Evolutionary conservation across 2,888 invertebrate species (phyloP).

Genomic region (Lepidochrysops patricia): DNA sequence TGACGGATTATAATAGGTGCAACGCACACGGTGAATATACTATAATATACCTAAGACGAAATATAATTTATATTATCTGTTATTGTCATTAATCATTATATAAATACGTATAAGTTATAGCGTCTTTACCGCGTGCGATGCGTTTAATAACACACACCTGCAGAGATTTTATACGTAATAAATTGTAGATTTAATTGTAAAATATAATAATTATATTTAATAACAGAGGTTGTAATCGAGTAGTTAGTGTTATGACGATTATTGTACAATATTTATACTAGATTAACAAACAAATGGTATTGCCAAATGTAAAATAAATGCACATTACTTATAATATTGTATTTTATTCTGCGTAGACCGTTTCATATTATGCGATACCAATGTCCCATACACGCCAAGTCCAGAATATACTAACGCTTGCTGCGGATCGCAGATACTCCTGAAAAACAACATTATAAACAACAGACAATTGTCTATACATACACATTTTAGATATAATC

Average conservation of each 20-base stretch:
- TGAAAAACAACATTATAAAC: not conserved
- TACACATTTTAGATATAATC: no score
- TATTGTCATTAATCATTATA: no score
- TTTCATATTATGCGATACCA: not conserved
- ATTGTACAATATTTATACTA: constrained; percentile 8
- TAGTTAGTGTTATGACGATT: not conserved
- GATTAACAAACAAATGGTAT: constrained; percentile 5
- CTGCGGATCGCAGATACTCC: not conserved
- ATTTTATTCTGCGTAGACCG: not conserved
- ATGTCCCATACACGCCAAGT: no score
- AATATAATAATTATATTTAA: not conserved
- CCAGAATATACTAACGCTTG: no score
- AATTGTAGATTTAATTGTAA: not conserved
- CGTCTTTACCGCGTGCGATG: no score
- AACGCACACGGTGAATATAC: no score
- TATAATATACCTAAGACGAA: no score
- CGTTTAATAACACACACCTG: no score
- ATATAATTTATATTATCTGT: no score
- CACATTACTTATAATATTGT: not conserved
- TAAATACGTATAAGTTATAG: no score
- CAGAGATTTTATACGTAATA: not conserved
- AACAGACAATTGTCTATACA: no score
- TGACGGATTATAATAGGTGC: no score
- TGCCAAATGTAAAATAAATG: constrained; percentile 11
- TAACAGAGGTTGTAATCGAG: constrained; percentile 6